Evolutionary conservation across 2,888 invertebrate species (phyloP).

Genomic region (Melikaiella ostensackeni): DNA sequence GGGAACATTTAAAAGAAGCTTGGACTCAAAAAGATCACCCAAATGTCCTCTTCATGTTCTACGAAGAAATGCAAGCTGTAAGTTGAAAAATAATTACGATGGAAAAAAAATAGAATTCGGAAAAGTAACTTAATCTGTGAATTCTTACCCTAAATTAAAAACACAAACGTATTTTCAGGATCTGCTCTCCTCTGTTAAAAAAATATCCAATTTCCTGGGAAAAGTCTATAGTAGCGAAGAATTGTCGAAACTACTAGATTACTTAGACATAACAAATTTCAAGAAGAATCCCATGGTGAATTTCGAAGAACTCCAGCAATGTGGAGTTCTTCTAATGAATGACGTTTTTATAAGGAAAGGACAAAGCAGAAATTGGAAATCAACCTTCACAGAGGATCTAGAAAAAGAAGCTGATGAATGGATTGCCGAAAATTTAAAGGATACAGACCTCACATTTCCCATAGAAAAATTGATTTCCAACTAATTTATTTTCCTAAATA

Average conservation of each 20-base stretch:
- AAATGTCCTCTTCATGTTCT: constrained; percentile 87
- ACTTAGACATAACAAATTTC: constrained; percentile 90
- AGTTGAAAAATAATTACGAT: constrained; percentile 35
- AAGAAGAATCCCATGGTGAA: constrained; percentile 90
- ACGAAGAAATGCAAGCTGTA: constrained; percentile 87
- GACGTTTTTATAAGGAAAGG: constrained; percentile 85
- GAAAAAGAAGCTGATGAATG: constrained; percentile 83
- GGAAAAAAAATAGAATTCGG: not conserved
- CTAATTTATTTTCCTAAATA: not conserved
- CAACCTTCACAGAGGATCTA: constrained; percentile 85
- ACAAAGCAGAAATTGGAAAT: constrained; percentile 84
- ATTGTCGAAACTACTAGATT: constrained; percentile 81
- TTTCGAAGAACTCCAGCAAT: constrained; percentile 81
- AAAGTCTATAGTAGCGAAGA: constrained; percentile 81
- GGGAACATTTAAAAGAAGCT: constrained; percentile 88
- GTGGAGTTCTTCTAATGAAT: constrained; percentile 82
- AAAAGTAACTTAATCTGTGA: not conserved
- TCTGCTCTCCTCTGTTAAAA: constrained; percentile 79
- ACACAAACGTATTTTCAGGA: constrained; percentile 78
- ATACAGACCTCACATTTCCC: constrained; percentile 82
- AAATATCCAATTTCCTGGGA: constrained; percentile 82
- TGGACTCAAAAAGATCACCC: constrained; percentile 83
- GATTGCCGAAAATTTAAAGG: constrained; percentile 83
- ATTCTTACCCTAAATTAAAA: constrained; percentile 16
- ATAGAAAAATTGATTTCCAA: not conserved